phyloP scores from a whole-genome alignment of 2,113 vertebrate genomes.

The Gulo gulo region DNA sequence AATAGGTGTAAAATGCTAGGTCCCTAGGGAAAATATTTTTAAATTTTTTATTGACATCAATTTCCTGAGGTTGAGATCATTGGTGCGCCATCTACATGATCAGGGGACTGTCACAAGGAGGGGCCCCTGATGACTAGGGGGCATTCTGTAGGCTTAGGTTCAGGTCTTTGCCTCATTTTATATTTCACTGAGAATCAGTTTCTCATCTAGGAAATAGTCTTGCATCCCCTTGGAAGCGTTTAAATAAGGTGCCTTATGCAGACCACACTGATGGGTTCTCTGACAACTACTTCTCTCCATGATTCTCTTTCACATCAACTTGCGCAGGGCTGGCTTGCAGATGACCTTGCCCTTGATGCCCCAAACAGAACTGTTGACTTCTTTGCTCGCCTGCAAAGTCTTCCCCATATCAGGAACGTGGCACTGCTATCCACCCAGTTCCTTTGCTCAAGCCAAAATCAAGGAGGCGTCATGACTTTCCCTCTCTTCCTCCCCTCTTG shows the following conservation, averaged over 20 bases:
- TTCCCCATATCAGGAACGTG: not conserved
- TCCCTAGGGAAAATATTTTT: not conserved
- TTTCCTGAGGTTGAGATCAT: not conserved
- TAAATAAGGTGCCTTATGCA: not conserved
- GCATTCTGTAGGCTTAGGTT: not conserved
- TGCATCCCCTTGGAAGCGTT: not conserved
- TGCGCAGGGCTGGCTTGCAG: not conserved
- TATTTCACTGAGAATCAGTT: not conserved
- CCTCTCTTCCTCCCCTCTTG: not conserved
- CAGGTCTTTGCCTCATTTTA: not conserved
- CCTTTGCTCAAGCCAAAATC: not conserved
- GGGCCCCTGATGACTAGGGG: too few relatives aligned
- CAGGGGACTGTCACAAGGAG: not conserved
- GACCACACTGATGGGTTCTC: not conserved
- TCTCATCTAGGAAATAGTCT: not conserved
- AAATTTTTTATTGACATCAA: not conserved
- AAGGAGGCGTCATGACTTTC: not conserved
- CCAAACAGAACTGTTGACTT: not conserved
- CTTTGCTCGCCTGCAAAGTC: not conserved
- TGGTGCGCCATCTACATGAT: not conserved
- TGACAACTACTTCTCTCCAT: not conserved
- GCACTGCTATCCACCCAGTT: not conserved
- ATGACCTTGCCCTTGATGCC: not conserved
- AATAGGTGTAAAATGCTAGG: not conserved
- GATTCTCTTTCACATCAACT: not conserved